Evolutionary conservation across 2,113 vertebrate genomes (phyloP).

Genomic region (Microtus ochrogaster): DNA sequence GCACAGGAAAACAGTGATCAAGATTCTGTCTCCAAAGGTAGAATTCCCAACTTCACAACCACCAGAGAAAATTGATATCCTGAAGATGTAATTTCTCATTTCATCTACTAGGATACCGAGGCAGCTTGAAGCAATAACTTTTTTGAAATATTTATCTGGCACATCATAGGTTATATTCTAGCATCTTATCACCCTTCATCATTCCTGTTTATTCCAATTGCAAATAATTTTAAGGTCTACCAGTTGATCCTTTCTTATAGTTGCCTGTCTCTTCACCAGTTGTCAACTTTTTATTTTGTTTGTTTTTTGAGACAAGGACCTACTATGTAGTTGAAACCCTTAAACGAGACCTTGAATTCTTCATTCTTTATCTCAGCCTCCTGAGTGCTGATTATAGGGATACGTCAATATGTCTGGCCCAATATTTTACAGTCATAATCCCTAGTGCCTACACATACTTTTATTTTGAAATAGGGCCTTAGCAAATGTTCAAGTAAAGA

Average conservation of each 20-base stretch:
- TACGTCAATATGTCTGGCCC: neutral
- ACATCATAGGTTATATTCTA: neutral
- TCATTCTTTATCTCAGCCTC: no score
- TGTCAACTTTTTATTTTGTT: neutral
- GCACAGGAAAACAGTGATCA: slow-evolving; percentile 19
- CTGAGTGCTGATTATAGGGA: neutral
- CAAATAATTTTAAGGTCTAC: slow-evolving; percentile 1
- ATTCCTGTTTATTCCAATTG: neutral
- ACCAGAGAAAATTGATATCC: neutral
- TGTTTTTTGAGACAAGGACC: neutral
- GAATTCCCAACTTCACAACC: neutral
- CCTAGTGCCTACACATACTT: neutral
- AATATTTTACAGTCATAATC: neutral
- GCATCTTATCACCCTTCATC: neutral
- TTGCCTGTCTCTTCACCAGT: neutral
- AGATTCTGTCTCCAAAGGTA: neutral
- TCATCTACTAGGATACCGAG: neutral
- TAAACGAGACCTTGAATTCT: neutral
- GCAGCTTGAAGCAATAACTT: neutral
- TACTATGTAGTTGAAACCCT: neutral
- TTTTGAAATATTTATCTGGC: neutral
- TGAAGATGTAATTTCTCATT: neutral
- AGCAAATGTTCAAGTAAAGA: neutral
- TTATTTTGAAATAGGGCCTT: neutral
- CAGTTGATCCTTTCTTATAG: neutral